Conservation (phyloP, 2,113 vertebrate genomes). For the Arenaria interpres region DNA sequence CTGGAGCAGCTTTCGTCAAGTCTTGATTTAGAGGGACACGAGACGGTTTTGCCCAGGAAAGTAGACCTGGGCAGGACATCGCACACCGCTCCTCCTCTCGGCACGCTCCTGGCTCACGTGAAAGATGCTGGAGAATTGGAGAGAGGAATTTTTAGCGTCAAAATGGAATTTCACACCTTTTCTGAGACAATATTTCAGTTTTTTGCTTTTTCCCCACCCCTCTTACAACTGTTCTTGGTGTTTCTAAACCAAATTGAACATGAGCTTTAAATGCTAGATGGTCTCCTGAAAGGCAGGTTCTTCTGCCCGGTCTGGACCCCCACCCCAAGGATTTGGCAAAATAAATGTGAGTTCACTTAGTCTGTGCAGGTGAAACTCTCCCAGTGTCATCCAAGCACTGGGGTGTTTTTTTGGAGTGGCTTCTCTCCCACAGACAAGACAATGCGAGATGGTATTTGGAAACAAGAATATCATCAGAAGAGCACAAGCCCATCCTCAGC, state of each 20-base stretch:
- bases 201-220: not conserved
- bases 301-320: not conserved
- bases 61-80: not conserved
- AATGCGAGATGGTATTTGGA: not conserved
- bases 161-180: constrained; percentile 18
- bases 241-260: not conserved
- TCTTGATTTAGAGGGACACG: not conserved
- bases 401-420: not conserved
- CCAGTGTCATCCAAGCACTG: not conserved
- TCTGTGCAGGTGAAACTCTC: not conserved
- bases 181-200: not conserved
- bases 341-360: not conserved
- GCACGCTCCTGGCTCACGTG: fast-evolving
- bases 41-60: not conserved
- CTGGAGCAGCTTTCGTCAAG: not conserved
- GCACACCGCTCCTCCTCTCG: not conserved
- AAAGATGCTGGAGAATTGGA: not conserved
- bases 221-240: not conserved
- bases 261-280: fast-evolving
- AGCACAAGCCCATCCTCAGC: not conserved
- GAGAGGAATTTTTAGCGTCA: not conserved
- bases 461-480: not conserved
- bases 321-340: not conserved
- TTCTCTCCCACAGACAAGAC: not conserved
- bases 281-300: not conserved